Evolutionary conservation across 2,113 vertebrate species (phyloP), one percentile per base, ranked within the genome.

Genomic region (Lepus timidus): DNA sequence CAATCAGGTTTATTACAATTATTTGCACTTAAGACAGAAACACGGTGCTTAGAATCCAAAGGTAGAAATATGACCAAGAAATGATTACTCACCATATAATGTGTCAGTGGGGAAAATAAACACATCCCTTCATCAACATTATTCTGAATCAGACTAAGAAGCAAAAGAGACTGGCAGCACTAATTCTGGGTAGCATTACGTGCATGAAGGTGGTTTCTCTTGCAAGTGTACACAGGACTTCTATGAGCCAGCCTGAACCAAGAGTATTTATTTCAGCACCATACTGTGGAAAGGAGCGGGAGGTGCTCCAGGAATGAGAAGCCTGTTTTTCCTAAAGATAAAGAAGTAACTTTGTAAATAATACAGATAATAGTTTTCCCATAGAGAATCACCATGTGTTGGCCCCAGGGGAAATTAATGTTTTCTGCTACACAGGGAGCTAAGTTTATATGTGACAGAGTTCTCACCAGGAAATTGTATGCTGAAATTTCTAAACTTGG

Each of bases 311-410:
- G 16, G 23, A 92, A 70, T 65, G 14, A 92, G 20, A 58, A 23
- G 6, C 0, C 7, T 58, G 25, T 36, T 75, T 3, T 31, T 90
- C 19, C 16, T 33, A 89, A 73, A 36, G 55, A 31, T 4, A 90
- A 90, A 70, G 6, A 85, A 73, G 5, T 68, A 92, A 89, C 51
- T 89, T 94, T 76, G 9, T 81, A 81, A 90, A 39, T 71, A 74
- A 49, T 12, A 13, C 8, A 71, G 55, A 74, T 79, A 90, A 23
- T 61, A 39, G 19, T 82, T 93, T 17, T 6, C 71, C 33, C 52
- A 51, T 19, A 27, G 4, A 89, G n/a, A 85, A 79, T 29, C 3
- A 22, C 71, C 22, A 31, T 55, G 31, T 20, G 2, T 58, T 64
- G 8, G 62, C n/a, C 82, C 4, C 13, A 82, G 17, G 27, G 20